Conservation (phyloP, 2,113 vertebrate genomes). For the Nettapus auritus region DNA sequence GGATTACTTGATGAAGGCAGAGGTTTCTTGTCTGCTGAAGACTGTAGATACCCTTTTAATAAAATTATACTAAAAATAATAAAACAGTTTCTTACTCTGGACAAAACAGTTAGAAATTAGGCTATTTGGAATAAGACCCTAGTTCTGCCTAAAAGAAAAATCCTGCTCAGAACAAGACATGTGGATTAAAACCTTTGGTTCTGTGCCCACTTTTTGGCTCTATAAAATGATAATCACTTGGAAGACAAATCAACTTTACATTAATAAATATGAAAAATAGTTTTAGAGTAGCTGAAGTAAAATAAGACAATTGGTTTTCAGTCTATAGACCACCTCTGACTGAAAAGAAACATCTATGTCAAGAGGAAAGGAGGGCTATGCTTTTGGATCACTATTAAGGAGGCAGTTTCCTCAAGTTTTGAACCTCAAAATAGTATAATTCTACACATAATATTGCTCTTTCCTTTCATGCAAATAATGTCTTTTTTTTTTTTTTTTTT, state of each 20-base stretch:
- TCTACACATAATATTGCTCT: background rate
- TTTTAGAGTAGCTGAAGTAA: background rate
- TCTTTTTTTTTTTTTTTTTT: background rate
- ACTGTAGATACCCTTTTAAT: background rate
- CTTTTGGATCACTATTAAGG: background rate
- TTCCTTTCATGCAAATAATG: background rate
- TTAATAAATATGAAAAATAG: background rate
- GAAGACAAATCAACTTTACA: background rate
- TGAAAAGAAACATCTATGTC: background rate
- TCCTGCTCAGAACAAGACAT: background rate
- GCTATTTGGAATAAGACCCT: background rate
- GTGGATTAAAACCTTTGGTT: background rate
- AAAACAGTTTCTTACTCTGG: background rate
- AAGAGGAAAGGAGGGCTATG: background rate
- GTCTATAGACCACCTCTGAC: background rate
- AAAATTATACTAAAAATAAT: constrained; percentile 4
- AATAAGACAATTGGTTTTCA: background rate
- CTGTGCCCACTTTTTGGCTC: background rate
- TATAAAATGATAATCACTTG: background rate
- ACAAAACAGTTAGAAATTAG: background rate
- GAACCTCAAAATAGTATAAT: background rate
- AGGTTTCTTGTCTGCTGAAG: background rate
- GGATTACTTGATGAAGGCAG: background rate
- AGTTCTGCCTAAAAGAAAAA: background rate
- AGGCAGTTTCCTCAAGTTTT: background rate